phyloP scores from a whole-genome alignment of 2,888 invertebrate species.

The Smittia sp. region DNA sequence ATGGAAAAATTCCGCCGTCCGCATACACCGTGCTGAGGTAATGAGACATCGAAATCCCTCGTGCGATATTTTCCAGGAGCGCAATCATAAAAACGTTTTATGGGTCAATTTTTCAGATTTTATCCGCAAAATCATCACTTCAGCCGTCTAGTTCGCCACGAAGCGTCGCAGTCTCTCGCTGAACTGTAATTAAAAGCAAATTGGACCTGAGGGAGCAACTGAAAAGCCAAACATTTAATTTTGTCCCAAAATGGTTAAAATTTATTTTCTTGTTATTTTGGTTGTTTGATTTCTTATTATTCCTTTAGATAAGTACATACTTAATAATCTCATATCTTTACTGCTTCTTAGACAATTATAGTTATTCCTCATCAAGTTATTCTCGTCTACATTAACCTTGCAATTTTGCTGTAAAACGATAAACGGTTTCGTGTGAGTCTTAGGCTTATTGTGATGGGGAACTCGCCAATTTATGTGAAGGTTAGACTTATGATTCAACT shows the following conservation, averaged over 20 bases:
- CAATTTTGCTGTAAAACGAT: too few relatives aligned
- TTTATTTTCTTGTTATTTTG: slow-evolving; percentile 11
- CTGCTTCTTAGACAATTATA: slow-evolving; percentile 23
- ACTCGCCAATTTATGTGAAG: too few relatives aligned
- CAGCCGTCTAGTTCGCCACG: background rate
- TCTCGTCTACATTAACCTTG: background rate
- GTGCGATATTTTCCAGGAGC: background rate
- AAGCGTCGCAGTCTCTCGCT: background rate
- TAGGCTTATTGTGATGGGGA: too few relatives aligned
- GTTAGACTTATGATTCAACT: too few relatives aligned
- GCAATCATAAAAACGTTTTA: background rate
- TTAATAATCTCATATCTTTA: background rate
- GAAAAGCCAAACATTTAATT: background rate
- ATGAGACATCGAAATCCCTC: background rate
- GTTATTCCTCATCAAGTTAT: background rate
- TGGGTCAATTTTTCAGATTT: background rate
- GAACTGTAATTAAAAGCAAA: background rate
- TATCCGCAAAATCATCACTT: slow-evolving; percentile 4
- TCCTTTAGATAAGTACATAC: background rate
- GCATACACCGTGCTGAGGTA: background rate
- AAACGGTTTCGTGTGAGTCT: too few relatives aligned
- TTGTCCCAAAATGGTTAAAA: slow-evolving; percentile 38
- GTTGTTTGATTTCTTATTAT: slow-evolving; percentile 7
- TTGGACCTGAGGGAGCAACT: background rate
- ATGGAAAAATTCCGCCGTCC: background rate